Conservation (phyloP, 1,140 invertebrate genomes). For the Choristoneura fumiferana region DNA sequence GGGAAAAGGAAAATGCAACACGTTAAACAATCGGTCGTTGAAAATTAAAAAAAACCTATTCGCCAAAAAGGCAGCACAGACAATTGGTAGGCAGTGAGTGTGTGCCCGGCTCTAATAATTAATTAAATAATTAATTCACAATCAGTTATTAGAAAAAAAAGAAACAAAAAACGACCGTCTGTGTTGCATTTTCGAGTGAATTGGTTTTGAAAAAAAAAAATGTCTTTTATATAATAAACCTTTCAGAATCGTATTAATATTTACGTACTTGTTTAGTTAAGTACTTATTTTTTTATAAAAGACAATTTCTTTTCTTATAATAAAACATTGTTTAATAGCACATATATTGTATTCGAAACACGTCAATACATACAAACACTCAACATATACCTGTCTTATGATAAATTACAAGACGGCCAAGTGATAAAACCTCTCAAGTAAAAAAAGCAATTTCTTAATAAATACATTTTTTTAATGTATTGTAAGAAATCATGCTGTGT, state of each 20-base stretch:
- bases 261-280: too few species aligned
- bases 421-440: too few species aligned
- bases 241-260: too few species aligned
- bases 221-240: slow-evolving; percentile 25
- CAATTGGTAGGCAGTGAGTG: slow-evolving; percentile 29
- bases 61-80: slow-evolving; percentile 76
- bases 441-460: neutral
- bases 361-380: slow-evolving; percentile 53
- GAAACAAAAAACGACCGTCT: slow-evolving; percentile 61
- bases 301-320: slow-evolving; percentile 33
- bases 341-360: slow-evolving; percentile 60
- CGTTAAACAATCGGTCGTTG: slow-evolving; percentile 60
- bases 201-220: slow-evolving; percentile 36
- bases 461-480: neutral
- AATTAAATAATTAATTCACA: slow-evolving; percentile 21
- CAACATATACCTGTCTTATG: slow-evolving; percentile 39
- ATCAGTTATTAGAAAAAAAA: slow-evolving; percentile 24
- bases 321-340: slow-evolving; percentile 38
- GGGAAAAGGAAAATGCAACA: slow-evolving; percentile 75
- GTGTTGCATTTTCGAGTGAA: slow-evolving; percentile 74
- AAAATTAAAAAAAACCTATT: slow-evolving; percentile 45
- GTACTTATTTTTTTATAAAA: too few species aligned
- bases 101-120: slow-evolving; percentile 23
- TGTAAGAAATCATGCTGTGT: too few species aligned
- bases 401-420: slow-evolving; percentile 9